Conservation (phyloP, 2,797 vertebrate species). For the Hydrolagus colliei region DNA sequence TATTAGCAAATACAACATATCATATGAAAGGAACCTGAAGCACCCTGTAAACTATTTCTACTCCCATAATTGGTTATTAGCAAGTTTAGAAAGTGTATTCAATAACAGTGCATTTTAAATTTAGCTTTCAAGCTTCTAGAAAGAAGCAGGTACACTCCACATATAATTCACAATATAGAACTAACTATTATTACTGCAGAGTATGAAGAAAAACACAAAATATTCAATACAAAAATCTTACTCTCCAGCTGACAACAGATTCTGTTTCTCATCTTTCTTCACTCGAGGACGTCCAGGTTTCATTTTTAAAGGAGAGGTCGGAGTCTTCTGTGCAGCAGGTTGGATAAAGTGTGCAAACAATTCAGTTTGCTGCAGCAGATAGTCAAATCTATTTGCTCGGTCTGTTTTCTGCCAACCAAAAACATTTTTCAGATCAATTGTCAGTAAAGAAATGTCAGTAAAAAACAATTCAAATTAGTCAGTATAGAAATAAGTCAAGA, state of each 20-base stretch:
- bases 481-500: neutral
- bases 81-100: too few species aligned
- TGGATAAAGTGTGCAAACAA: constrained; percentile 98
- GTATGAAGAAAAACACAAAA: neutral
- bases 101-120: too few species aligned
- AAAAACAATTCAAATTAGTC: neutral
- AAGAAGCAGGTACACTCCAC: too few species aligned
- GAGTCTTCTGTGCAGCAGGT: constrained; percentile 94
- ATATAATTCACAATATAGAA: too few species aligned
- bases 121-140: too few species aligned
- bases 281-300: constrained; percentile 92
- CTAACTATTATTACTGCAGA: too few species aligned
- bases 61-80: too few species aligned
- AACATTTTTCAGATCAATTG: neutral
- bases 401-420: constrained; percentile 76
- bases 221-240: constrained; percentile 57
- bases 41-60: too few species aligned
- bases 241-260: constrained; percentile 89
- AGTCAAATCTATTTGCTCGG: constrained; percentile 95
- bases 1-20: too few species aligned
- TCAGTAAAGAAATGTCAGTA: neutral
- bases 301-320: constrained; percentile 98
- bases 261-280: constrained; percentile 97
- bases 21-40: too few species aligned
- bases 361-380: constrained; percentile 95